Conservation (phyloP, 2,797 vertebrate species). For the Anabas testudineus region DNA sequence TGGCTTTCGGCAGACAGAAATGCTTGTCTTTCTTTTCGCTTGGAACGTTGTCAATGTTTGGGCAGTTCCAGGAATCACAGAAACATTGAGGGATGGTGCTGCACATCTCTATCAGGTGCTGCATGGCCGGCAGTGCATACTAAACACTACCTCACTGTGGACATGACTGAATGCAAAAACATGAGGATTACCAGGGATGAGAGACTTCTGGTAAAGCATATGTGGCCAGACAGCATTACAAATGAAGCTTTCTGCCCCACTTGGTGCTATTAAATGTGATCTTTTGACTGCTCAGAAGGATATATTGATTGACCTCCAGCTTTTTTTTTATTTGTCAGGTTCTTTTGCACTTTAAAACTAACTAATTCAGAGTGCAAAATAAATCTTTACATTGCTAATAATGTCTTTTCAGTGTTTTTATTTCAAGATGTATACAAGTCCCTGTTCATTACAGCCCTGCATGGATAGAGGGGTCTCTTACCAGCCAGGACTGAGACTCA, state of each 20-base stretch:
- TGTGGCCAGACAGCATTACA: constrained; percentile 49
- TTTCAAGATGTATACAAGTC: constrained; percentile 35
- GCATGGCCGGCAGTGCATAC: constrained; percentile 73
- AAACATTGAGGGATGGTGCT: constrained; percentile 49
- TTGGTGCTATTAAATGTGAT: constrained; percentile 47
- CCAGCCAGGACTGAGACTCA: constrained; percentile 91
- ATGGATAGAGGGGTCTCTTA: constrained; percentile 74
- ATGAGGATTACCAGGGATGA: constrained; percentile 70
- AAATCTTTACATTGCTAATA: constrained; percentile 16
- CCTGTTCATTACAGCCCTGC: constrained; percentile 78
- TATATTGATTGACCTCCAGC: constrained; percentile 32
- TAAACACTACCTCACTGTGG: constrained; percentile 66
- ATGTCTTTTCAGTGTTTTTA: constrained; percentile 1
- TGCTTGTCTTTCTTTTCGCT: constrained; percentile 17
- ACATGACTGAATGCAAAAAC: constrained; percentile 64
- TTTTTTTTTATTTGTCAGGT: constrained; percentile 18
- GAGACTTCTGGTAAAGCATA: constrained; percentile 59
- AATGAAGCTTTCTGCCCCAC: constrained; percentile 38
- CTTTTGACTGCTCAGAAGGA: constrained; percentile 44
- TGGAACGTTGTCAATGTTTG: constrained; percentile 46
- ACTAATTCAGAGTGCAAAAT: constrained; percentile 12
- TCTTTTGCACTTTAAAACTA: constrained; percentile 6
- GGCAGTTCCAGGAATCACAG: constrained; percentile 41
- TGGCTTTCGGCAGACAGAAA: constrained; percentile 21
- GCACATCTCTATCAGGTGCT: constrained; percentile 70